Evolutionary conservation across 2,113 vertebrate species (phyloP).

Genomic region (Crotalus viridis): DNA sequence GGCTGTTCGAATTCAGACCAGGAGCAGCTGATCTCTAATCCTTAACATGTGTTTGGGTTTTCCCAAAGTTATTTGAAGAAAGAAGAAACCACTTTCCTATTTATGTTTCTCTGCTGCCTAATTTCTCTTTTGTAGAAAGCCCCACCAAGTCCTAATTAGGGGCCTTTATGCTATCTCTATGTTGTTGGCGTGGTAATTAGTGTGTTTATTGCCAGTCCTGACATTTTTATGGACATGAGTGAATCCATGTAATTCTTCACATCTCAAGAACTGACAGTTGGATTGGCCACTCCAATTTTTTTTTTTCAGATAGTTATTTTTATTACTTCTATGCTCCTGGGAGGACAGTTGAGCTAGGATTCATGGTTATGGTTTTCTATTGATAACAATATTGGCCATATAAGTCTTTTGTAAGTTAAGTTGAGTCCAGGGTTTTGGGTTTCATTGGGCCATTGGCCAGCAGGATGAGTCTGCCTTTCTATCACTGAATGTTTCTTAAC

Average conservation of each 20-base stretch:
- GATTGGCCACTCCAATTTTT: neutral
- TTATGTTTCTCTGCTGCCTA: conserved; percentile 40
- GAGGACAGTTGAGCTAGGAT: neutral
- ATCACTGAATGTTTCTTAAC: neutral
- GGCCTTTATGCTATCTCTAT: conserved; percentile 48
- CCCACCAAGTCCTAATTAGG: conserved; percentile 63
- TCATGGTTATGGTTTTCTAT: neutral
- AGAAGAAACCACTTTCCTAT: conserved; percentile 57
- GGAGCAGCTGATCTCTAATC: conserved; percentile 58
- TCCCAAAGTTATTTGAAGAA: conserved; percentile 65
- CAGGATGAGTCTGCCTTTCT: neutral
- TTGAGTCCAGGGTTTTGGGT: neutral
- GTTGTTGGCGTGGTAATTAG: conserved; percentile 39
- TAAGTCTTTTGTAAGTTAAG: neutral
- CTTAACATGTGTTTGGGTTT: conserved; percentile 63
- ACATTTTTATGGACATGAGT: neutral
- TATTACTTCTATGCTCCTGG: neutral
- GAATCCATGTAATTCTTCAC: neutral
- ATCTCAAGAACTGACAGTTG: neutral
- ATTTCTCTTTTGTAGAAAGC: conserved; percentile 58
- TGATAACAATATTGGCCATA: rapidly evolving
- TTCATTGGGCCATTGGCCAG: neutral
- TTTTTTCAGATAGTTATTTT: neutral
- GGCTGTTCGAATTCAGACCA: conserved; percentile 49
- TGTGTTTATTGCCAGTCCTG: conserved; percentile 27